A percentile compares a stretch with the other conserved stretches of the same genome.
Conservation (phyloP, 92 coral and sea anemone species). For the Desmophyllum pertusum region DNA sequence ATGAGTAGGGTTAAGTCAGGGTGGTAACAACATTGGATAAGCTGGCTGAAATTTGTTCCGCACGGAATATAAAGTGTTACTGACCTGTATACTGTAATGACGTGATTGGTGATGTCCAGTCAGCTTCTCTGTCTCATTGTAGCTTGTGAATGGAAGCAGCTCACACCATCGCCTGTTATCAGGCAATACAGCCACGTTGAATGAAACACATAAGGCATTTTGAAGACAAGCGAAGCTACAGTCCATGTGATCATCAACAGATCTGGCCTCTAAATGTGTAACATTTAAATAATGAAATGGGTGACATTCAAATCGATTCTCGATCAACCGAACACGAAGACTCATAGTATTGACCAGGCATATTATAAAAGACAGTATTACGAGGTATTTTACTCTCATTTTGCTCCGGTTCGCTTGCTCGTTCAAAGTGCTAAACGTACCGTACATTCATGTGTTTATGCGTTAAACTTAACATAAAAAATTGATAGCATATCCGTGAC, state of each 20-base stretch:
- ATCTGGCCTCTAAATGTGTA: neutral
- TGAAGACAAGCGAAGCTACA: slow-evolving; percentile 13
- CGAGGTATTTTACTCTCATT: no score
- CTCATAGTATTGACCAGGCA: no score
- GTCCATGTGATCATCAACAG: neutral
- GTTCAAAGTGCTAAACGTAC: no score
- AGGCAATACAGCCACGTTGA: slow-evolving; percentile 1
- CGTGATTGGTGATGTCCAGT: neutral
- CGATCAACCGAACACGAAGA: no score
- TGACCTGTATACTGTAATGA: neutral
- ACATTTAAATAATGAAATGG: neutral
- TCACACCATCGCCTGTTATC: slow-evolving; percentile 2
- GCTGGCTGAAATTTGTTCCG: no score
- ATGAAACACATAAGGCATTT: neutral
- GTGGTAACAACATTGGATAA: no score
- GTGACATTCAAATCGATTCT: neutral
- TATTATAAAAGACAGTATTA: no score
- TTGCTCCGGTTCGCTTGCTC: no score
- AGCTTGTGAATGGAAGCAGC: neutral
- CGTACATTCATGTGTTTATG: no score
- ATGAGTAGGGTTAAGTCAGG: no score
- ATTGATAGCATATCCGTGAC: no score
- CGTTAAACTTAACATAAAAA: no score
- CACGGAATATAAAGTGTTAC: neutral
- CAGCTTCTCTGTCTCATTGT: neutral